Evolutionary conservation across 1,140 invertebrate species (phyloP).

Genomic region (Ostrea edulis): DNA sequence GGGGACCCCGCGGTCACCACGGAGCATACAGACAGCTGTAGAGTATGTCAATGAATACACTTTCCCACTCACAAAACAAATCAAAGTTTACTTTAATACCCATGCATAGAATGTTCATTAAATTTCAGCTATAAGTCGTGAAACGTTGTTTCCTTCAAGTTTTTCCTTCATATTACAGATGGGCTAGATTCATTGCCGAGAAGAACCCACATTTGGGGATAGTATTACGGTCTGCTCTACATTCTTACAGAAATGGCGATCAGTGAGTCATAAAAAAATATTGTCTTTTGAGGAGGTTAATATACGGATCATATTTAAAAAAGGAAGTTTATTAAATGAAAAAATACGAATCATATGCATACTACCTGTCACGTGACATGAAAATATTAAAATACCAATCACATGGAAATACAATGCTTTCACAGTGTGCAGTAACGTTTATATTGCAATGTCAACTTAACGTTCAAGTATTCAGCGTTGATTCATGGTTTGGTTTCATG

Average conservation of each 20-base stretch:
- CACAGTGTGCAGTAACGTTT: too few relatives aligned
- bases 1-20: slow-evolving; percentile 57
- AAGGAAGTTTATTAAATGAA: neutral
- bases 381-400: too few relatives aligned
- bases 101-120: too few relatives aligned
- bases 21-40: slow-evolving; percentile 57
- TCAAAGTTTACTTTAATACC: too few relatives aligned
- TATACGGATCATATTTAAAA: neutral
- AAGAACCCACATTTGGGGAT: slow-evolving; percentile 69
- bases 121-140: too few relatives aligned
- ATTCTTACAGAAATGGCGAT: slow-evolving; percentile 68
- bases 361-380: too few relatives aligned
- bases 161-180: slow-evolving; percentile 58
- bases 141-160: neutral
- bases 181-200: slow-evolving; percentile 74
- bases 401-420: too few relatives aligned
- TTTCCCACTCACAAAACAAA: too few relatives aligned
- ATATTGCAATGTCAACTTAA: too few relatives aligned
- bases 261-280: slow-evolving; percentile 62
- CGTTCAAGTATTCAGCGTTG: too few relatives aligned
- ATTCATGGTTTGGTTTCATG: too few relatives aligned
- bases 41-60: slow-evolving; percentile 62
- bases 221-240: slow-evolving; percentile 68
- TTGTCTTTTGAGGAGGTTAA: neutral
- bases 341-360: too few relatives aligned